These are phyloP conservation scores for Luperina nickerlii DNA, from an alignment of 2,888 invertebrate species.

Conservation along the genomic window DNA sequence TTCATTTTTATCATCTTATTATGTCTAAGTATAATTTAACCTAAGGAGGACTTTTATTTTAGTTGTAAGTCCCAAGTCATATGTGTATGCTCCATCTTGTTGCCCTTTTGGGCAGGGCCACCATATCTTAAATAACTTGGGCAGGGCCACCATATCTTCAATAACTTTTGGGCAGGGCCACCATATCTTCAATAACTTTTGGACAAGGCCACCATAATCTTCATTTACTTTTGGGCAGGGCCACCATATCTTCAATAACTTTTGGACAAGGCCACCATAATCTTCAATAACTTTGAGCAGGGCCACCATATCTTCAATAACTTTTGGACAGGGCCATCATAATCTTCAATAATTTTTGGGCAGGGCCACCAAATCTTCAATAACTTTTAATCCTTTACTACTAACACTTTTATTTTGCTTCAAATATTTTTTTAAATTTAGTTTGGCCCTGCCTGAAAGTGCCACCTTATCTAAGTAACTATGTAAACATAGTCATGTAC, in stretches of 20 bases:
- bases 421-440: neutral
- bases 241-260: no score
- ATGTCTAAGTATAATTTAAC: slow-evolving; percentile 49
- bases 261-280: no score
- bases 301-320: no score
- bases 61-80: slow-evolving; percentile 13
- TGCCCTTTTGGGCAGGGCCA: slow-evolving; percentile 1
- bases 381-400: neutral
- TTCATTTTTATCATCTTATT: neutral
- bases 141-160: neutral
- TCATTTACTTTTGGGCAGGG: neutral
- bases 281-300: no score
- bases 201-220: no score
- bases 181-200: neutral
- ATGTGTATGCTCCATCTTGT: no score
- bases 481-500: neutral
- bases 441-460: slow-evolving; percentile 6
- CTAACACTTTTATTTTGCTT: neutral
- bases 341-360: no score
- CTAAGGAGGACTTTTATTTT: slow-evolving; percentile 60
- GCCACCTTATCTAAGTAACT: neutral
- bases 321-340: no score
- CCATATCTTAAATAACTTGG: neutral
- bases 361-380: no score
- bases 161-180: slow-evolving; percentile 1